phyloP scores from a whole-genome alignment of 64 coral and sea anemone species.

The Porites australiensis region DNA sequence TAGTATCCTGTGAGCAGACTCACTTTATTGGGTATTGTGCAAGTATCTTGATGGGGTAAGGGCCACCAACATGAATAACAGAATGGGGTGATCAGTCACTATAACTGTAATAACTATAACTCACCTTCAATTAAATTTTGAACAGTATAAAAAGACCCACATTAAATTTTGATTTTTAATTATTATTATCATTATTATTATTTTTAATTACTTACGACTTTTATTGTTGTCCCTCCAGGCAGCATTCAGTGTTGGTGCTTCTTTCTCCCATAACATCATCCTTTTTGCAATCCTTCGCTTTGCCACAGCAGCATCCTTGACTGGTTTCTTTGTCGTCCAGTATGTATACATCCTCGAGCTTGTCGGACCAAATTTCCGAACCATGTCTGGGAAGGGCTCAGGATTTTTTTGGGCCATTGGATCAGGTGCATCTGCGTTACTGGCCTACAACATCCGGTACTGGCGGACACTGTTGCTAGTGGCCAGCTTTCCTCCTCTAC shows the following conservation, averaged over 20 bases:
- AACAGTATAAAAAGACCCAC: too few relatives aligned
- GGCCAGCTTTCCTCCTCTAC: background rate
- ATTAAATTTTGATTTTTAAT: too few relatives aligned
- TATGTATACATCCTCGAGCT: conserved; percentile 75
- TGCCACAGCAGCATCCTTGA: background rate
- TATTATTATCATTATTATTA: too few relatives aligned
- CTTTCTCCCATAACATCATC: conserved; percentile 50
- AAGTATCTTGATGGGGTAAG: too few relatives aligned
- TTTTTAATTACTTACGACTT: background rate
- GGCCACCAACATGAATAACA: too few relatives aligned
- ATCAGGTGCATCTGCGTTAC: background rate
- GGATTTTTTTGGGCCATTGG: conserved; percentile 32
- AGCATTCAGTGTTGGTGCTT: background rate
- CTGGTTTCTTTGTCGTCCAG: conserved; percentile 24
- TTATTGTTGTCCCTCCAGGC: background rate
- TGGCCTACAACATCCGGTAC: conserved; percentile 62
- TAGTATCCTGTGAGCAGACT: too few relatives aligned
- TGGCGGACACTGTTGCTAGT: conserved; percentile 56
- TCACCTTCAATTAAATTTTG: too few relatives aligned
- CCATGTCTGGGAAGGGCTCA: conserved; percentile 32
- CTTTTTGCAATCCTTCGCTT: conserved; percentile 71
- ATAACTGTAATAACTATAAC: too few relatives aligned
- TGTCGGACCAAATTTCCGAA: conserved; percentile 64
- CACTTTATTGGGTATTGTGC: too few relatives aligned
- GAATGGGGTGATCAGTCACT: too few relatives aligned